Evolutionary conservation across 92 coral and sea anemone species (phyloP), one percentile per base, ranked within the genome.

Genomic region (Porites rus): DNA sequence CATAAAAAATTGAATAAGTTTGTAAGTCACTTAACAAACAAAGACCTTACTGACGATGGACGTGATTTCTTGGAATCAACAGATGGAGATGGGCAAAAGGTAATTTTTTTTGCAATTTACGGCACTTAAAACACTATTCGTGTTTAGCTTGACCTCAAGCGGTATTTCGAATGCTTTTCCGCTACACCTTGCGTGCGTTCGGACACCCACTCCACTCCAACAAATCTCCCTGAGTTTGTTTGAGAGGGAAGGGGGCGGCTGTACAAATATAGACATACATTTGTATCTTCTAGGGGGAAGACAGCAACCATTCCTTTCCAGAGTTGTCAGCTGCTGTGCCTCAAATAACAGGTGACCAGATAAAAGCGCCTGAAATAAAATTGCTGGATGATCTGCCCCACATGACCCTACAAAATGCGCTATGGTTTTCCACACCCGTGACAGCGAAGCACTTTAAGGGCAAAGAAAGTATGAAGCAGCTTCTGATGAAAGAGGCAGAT

Each of bases 361-460:
- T 85, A 50, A 85, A 59, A 28, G 53, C 38, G n/a, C 83, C 83
- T 20, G 11, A 52, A 3, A 54, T 13, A 1, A 76, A 54, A 16
- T 52, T 65, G 3, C 46, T 65, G 2, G 83, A 85, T 18, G 68
- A 22, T 19, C 89, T 88, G 14, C 96, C 95, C 9, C 88, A 76
- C 75, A 85, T 87, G 85, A 69, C 86, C 52, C 91, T 92, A 43
- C 88, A 71, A 74, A 75, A 69, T 52, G 95, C 89, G 18, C 43
- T 78, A 25, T 94, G 95, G 95, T 78, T 78, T 52, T 82, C 92
- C 66, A 77, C 87, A 18, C 91, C 91, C 51, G 98, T 94, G 46
- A 90, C 94, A 13, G 91, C 90, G 18, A 94, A 94, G 72, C 75
- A 60, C 5, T 56, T 82, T 9, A 67, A 63, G 73, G 71, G 64